Conservation (phyloP, 2,113 vertebrate genomes). For the Python bivittatus region DNA sequence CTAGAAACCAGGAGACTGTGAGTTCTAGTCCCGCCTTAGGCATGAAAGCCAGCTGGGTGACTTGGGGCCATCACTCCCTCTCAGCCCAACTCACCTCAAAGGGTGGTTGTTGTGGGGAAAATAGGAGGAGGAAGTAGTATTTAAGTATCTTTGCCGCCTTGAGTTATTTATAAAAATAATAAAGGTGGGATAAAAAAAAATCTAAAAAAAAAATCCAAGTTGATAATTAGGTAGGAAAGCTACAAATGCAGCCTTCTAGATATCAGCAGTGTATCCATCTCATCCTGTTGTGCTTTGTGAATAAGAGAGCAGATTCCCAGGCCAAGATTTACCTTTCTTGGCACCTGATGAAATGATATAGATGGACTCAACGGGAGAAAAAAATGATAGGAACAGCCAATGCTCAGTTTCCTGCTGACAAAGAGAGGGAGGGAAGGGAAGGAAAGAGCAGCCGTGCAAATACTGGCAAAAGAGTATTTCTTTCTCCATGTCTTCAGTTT, state of each 20-base stretch:
- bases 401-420: conserved; percentile 14
- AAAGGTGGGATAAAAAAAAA: no score
- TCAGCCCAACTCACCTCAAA: no score
- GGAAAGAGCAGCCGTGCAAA: not conserved
- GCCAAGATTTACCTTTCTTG: not conserved
- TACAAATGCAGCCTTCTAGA: not conserved
- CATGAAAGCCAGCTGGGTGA: no score
- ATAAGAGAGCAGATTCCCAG: not conserved
- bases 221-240: not conserved
- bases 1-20: no score
- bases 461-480: conserved; percentile 3
- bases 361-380: not conserved
- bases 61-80: no score
- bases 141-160: no score
- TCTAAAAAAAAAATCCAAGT: no score
- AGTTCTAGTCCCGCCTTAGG: no score
- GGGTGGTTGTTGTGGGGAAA: no score
- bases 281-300: not conserved
- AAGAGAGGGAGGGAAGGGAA: conserved; percentile 16
- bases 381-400: not conserved
- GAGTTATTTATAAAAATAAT: no score
- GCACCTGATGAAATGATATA: not conserved
- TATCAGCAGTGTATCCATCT: not conserved
- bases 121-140: no score
- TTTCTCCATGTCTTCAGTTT: not conserved